These are phyloP conservation scores for Mirza zaza DNA, from an alignment of 2,113 vertebrate species.

Conservation along the genomic window DNA sequence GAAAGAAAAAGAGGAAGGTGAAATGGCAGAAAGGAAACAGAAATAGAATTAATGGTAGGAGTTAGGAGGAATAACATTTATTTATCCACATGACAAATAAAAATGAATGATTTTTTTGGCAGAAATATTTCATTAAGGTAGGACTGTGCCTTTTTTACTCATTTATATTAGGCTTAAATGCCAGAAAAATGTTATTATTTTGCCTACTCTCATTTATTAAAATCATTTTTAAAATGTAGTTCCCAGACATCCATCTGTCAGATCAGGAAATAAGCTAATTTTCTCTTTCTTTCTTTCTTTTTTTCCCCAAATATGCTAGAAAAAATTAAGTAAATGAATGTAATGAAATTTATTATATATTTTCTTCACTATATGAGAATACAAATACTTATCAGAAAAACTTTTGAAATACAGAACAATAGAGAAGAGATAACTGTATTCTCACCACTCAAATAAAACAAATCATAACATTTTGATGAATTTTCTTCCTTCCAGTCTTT, in stretches of 20 bases:
- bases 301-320: slow-evolving; percentile 22
- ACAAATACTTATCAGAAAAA: slow-evolving; percentile 14
- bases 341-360: slow-evolving; percentile 38
- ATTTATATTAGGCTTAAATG: slow-evolving; percentile 70
- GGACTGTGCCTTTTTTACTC: slow-evolving; percentile 61
- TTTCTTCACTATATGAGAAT: slow-evolving; percentile 40
- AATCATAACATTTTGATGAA: slow-evolving; percentile 15
- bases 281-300: slow-evolving; percentile 49
- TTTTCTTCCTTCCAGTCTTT: neutral
- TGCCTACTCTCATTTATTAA: slow-evolving; percentile 74
- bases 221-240: slow-evolving; percentile 67
- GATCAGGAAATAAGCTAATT: slow-evolving; percentile 70
- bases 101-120: slow-evolving; percentile 71
- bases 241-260: slow-evolving; percentile 76
- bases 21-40: neutral
- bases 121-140: slow-evolving; percentile 75
- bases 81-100: slow-evolving; percentile 68
- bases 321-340: slow-evolving; percentile 54
- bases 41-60: slow-evolving; percentile 16
- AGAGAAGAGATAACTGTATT: neutral
- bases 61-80: slow-evolving; percentile 15
- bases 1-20: neutral
- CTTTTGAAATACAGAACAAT: slow-evolving; percentile 22
- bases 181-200: slow-evolving; percentile 78
- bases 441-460: neutral